Evolutionary conservation across 2,113 vertebrate species (phyloP).

Genomic region (Cavia porcellus): DNA sequence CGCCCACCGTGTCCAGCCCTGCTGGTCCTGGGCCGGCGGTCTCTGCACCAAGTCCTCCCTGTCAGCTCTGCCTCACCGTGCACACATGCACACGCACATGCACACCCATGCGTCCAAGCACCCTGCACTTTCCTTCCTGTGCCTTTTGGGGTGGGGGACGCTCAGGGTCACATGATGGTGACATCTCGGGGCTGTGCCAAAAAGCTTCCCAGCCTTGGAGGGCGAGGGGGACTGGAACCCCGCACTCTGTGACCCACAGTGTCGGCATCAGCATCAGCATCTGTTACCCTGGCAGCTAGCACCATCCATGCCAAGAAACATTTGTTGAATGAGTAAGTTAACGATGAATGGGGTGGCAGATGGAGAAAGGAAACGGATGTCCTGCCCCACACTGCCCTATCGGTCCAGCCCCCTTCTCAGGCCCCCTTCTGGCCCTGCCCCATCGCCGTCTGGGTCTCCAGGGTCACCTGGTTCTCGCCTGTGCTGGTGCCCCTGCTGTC

Average conservation of each 20-base stretch:
- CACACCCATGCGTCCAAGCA: not conserved
- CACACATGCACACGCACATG: no score
- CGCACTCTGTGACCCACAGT: no score
- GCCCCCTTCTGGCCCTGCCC: not conserved
- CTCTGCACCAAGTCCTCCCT: not conserved
- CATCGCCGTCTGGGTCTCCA: not conserved
- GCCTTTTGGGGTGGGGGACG: no score
- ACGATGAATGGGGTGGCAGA: not conserved
- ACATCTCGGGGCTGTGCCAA: no score
- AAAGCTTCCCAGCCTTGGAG: not conserved
- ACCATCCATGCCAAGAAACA: not conserved
- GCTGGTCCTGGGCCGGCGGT: no score
- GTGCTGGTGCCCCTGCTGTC: not conserved
- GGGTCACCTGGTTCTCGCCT: not conserved
- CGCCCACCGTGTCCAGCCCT: no score
- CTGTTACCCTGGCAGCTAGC: not conserved
- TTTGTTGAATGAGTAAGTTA: not conserved
- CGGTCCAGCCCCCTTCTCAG: not conserved
- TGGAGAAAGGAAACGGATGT: not conserved
- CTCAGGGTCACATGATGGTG: not conserved
- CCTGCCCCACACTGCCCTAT: not conserved
- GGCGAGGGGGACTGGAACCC: not conserved
- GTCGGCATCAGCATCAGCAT: no score
- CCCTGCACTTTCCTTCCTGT: fast-evolving
- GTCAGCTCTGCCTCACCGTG: not conserved